Conservation (phyloP, 2,888 invertebrate genomes). For the Idaea biselata region DNA sequence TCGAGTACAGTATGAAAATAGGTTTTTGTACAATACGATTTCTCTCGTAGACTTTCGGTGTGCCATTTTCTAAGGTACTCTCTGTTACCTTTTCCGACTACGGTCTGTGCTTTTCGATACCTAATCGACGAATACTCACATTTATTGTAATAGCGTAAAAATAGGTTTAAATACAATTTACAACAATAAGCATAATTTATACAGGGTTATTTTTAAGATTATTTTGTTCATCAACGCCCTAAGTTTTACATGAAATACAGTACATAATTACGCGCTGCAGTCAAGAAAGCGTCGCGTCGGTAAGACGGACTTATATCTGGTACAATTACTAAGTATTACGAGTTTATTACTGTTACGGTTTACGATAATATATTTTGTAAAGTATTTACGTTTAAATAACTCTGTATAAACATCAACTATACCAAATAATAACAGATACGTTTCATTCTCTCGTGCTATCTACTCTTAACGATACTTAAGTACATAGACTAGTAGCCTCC, state of each 20-base stretch:
- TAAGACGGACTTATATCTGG: constrained; percentile 20
- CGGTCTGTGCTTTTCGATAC: constrained; percentile 71
- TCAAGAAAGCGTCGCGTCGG: too few relatives aligned
- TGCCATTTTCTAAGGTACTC: constrained; percentile 72
- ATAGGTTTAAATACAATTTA: constrained; percentile 57
- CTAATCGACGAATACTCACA: constrained; percentile 74
- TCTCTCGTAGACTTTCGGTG: constrained; percentile 67
- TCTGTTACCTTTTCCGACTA: constrained; percentile 71
- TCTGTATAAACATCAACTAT: constrained; percentile 77
- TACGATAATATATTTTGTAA: constrained; percentile 20
- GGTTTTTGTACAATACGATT: constrained; percentile 64
- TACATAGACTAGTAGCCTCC: constrained; percentile 23
- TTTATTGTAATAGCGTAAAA: constrained; percentile 55
- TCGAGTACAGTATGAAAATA: constrained; percentile 74
- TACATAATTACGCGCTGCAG: constrained; percentile 22
- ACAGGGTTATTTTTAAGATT: constrained; percentile 76
- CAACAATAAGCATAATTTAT: constrained; percentile 78
- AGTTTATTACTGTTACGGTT: constrained; percentile 20
- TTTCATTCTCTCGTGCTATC: constrained; percentile 25
- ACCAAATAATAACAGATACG: constrained; percentile 58
- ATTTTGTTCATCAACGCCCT: constrained; percentile 36
- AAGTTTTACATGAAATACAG: constrained; percentile 17
- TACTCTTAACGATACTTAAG: constrained; percentile 17
- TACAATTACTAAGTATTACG: constrained; percentile 24
- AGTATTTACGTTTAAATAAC: constrained; percentile 53